Base-by-base conservation (phyloP, 2,797 vertebrate genomes). In the Sternarchorhynchus goeldii region DNA sequence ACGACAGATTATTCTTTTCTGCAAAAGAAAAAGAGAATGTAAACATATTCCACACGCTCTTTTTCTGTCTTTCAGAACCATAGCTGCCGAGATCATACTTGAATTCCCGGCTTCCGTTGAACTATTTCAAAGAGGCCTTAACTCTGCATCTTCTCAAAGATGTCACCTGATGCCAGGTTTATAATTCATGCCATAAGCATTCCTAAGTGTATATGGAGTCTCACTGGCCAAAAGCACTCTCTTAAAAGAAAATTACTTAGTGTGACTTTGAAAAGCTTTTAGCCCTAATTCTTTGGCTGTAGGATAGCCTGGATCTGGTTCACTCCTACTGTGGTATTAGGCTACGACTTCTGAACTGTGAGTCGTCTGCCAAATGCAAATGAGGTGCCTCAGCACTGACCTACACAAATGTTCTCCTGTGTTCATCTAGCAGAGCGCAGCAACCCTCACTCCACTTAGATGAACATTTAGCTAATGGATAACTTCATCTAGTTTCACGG, bases 1-100 rank as follows among this genome's bases (percentile, higher is more conserved):
- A 99, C 58, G 97, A 99, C 86, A 99, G 90, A 87, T 94, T 97
- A 92, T 98, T 98, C 87, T 99, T 99, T 87, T 99, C 97, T 99
- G 91, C 7, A 90, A 90, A 14, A 81, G 17, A 83, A 29, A 63
- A 77, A 78, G 73, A 18, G 6, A 5, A n/a, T 10, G 1, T 3
- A 4, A 57, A 31, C 34, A 14, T 21, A 31, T 55, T 63, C 32
- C 31, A 63, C 62, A 66, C 36, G 10, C 5, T 12, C 68, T 45
- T 65, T 50, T 50, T 14, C 12, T 14, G 45, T 50, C 32, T 10
- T 53, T 31, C 17, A 39, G 55, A 53, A 78, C 36, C 2, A 14
- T 4, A 18, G 2, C 21, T 18, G 36, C 31, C 17, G 25, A 45
- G 45, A 55, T 3, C 12, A 10, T 4, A 5, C n/a, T 55, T 4